A percentile compares a stretch with the other conserved stretches of the same genome.
Conservation (phyloP, 1,140 invertebrate species). For the Eriosoma lanigerum region DNA sequence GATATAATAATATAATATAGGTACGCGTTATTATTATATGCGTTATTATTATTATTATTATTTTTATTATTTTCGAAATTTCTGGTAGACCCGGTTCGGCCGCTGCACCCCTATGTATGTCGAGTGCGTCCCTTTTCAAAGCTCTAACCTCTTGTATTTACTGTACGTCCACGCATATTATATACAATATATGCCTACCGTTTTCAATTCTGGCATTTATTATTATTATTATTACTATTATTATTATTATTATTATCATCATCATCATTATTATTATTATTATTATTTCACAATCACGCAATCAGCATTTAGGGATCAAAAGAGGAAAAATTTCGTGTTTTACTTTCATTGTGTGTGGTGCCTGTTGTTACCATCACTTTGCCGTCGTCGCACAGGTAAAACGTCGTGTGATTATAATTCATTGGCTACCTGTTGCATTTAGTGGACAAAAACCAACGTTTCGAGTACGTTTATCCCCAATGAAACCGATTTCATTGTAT, state of each 20-base stretch:
- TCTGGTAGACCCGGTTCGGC: not conserved
- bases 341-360: not conserved
- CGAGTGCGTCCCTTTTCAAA: not conserved
- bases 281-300: constrained; percentile 24
- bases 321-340: not conserved
- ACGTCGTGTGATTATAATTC: not conserved
- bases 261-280: not conserved
- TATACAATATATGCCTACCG: constrained; percentile 10
- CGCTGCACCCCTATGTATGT: not conserved
- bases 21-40: not conserved
- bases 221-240: constrained; percentile 5
- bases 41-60: not conserved
- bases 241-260: constrained; percentile 14
- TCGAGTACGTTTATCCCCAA: constrained; percentile 6
- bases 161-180: not conserved
- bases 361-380: not conserved
- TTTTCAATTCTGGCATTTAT: not conserved
- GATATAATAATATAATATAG: not conserved
- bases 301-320: constrained; percentile 15
- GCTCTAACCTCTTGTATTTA: not conserved
- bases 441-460: not conserved
- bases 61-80: constrained; percentile 29
- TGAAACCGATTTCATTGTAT: not conserved
- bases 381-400: too few relatives aligned
- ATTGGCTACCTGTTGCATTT: constrained; percentile 15